Evolutionary conservation across 2,888 invertebrate species (phyloP).

Genomic region (Bugula neritina): DNA sequence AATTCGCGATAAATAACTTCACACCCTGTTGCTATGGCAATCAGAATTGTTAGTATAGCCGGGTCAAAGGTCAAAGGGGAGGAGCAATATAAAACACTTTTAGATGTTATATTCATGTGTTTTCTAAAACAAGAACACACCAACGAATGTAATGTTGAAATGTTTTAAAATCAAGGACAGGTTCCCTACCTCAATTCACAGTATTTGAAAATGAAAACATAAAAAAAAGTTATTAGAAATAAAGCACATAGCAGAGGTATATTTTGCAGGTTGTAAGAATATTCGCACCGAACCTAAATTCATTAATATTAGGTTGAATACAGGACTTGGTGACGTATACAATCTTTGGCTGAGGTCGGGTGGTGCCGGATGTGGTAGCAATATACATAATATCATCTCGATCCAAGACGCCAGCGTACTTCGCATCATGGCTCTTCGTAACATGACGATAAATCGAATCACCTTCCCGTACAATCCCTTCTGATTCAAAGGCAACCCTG

Average conservation of each 20-base stretch:
- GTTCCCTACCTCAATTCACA: too few species aligned
- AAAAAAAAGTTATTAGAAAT: too few species aligned
- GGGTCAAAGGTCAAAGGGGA: slow-evolving; percentile 25
- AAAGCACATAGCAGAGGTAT: too few species aligned
- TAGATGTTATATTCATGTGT: background rate
- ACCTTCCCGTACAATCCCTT: background rate
- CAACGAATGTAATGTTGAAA: too few species aligned
- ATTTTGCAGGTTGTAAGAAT: too few species aligned
- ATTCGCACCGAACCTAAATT: too few species aligned
- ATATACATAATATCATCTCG: slow-evolving; percentile 19
- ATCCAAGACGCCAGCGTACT: background rate
- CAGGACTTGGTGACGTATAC: slow-evolving; percentile 10
- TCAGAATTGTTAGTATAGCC: background rate
- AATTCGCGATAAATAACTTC: background rate
- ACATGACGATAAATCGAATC: background rate
- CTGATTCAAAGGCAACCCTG: background rate
- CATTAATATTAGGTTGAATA: slow-evolving; percentile 8
- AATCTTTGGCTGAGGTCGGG: slow-evolving; percentile 9
- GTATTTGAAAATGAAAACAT: too few species aligned
- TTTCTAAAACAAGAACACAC: background rate
- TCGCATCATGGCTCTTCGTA: background rate
- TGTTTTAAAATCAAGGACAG: too few species aligned
- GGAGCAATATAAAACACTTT: slow-evolving; percentile 9
- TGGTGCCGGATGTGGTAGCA: slow-evolving; percentile 5
- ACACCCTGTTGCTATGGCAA: background rate